Evolutionary conservation across 2,797 vertebrate genomes (phyloP), one percentile per base, ranked within the genome.

Genomic region (Vultur gryphus): DNA sequence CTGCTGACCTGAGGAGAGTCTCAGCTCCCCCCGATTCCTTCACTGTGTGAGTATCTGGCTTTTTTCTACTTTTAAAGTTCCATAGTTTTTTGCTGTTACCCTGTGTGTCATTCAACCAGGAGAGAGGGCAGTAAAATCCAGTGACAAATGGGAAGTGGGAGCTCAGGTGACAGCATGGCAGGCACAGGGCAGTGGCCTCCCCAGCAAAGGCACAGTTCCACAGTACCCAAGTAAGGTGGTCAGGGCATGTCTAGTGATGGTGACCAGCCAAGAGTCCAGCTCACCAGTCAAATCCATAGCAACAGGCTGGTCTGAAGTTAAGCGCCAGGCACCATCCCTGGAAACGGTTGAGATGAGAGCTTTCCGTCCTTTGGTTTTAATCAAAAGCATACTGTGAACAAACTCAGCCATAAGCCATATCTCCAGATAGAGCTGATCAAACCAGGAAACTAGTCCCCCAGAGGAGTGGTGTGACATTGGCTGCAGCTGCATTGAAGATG

Each of bases 21-120:
- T 99, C 99, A 87, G 99, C 99, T 98, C 99, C 99, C 98, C 99
- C 99, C 4, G 99, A 99, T 98, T 99, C 99, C 99, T 99, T 99
- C 98, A 99, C 99, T 98, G 98, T 99, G 99, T 99, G 99, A 99
- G 99, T 99, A 99, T 98, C 65, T 77, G 46, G 75, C 73, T 76
- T 89, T 96, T 97, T 95, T 69, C 64, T 93, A 73, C 61, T 84
- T 95, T 84, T 59, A 77, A 70, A 77, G 35, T 95, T 89, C 70
- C 64, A 41, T 14, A 52, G 17, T 25, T 70, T 75, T 57, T 71
- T 67, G 16, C 48, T 84, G 11, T 72, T 93, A 58, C 25, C 18
- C 25, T 67, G 10, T 54, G n/a, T 76, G 59, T 35, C 35, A 19
- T 51, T 85, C 69, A 66, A 10, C 39, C 10, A 4, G 44, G 59